Base-by-base conservation (phyloP, 2,888 invertebrate species). In the Coleophora deauratella region DNA sequence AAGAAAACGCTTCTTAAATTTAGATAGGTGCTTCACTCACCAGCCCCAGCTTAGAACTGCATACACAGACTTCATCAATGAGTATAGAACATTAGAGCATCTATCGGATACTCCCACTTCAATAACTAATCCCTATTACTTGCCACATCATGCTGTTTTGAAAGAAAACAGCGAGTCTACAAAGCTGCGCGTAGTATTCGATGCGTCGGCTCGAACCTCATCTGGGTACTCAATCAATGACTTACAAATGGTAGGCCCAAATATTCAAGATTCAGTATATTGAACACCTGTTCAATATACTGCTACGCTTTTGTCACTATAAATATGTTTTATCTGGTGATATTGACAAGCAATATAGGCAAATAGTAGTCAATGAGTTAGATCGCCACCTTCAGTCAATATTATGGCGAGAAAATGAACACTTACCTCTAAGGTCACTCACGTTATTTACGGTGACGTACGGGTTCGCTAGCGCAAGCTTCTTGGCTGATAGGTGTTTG, bases 331-430 rank as follows among this genome's bases (percentile, higher is more conserved):
- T 51, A 0, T 43, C 49, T 0, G 53, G 43, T 2, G 51, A 51
- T 12, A 48, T 52, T 8, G 46, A 53, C n/a, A 50, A 53, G 43
- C 46, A 49, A 47, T 52, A 41, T 11, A n/a, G 44, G 1, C 41
- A 41, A 35, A 11, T 35, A 4, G 7, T 1, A 9, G 11, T 38
- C 2, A 27, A 33, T n/a, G 43, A 46, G 14, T 31, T 31, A 11
- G 39, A 48, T 31, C 37, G 45, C 1, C 27, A 44, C 11, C 40
- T 46, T n/a, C 48, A 46, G 33, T 11, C 45, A 10, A 49, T 49
- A 11, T 14, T 49, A n/a, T 46, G 44, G 44, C 35, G 44, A 11
- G 15, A 32, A 4, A 21, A 44, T 10, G 38, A 38, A 21, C 13
- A 11, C 10, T 32, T 35, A 9, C 41, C 41, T 10, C 21, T 44